Percentiles rank a stretch among this genome's conserved stretches.
These are phyloP conservation scores for Campoplex capitator DNA, from an alignment of 2,888 invertebrate species.

Conservation along the genomic window DNA sequence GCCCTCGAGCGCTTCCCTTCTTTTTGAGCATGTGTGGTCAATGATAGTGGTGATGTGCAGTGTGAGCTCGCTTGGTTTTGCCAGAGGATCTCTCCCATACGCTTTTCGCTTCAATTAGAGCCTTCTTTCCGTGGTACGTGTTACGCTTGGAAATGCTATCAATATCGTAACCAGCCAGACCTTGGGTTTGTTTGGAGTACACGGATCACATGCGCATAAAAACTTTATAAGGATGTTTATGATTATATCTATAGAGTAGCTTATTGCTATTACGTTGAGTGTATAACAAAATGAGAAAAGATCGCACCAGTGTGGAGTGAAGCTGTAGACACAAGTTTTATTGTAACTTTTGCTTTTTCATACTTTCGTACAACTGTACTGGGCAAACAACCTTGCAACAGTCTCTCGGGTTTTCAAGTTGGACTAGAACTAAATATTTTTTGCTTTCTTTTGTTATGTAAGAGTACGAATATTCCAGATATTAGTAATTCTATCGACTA, in stretches of 20 bases:
- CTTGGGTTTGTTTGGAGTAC: constrained; percentile 13
- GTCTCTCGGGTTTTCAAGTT: constrained; percentile 14
- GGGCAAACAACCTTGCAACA: constrained; percentile 32
- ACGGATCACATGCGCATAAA: constrained; percentile 17
- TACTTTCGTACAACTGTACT: constrained; percentile 25
- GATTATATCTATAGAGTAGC: constrained; percentile 4
- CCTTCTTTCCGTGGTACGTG: constrained; percentile 65
- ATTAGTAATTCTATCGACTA: constrained; percentile 57
- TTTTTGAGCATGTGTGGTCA: constrained; percentile 37
- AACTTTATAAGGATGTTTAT: not conserved
- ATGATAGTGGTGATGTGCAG: constrained; percentile 44
- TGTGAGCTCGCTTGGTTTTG: constrained; percentile 27
- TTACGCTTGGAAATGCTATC: constrained; percentile 63
- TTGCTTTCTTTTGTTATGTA: not conserved
- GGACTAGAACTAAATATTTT: not conserved
- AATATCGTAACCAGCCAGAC: constrained; percentile 43
- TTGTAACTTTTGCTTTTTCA: constrained; percentile 7
- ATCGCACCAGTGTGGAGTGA: not conserved
- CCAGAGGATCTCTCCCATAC: constrained; percentile 38
- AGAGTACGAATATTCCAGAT: constrained; percentile 37
- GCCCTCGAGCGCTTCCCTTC: constrained; percentile 61
- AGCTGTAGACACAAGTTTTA: constrained; percentile 1
- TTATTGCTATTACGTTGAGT: constrained; percentile 10
- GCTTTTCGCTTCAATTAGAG: constrained; percentile 67
- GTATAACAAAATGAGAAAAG: not conserved